Evolutionary conservation across 2,113 vertebrate genomes (phyloP), one percentile per base, ranked within the genome.

Genomic region (Oncorhynchus kisutch): DNA sequence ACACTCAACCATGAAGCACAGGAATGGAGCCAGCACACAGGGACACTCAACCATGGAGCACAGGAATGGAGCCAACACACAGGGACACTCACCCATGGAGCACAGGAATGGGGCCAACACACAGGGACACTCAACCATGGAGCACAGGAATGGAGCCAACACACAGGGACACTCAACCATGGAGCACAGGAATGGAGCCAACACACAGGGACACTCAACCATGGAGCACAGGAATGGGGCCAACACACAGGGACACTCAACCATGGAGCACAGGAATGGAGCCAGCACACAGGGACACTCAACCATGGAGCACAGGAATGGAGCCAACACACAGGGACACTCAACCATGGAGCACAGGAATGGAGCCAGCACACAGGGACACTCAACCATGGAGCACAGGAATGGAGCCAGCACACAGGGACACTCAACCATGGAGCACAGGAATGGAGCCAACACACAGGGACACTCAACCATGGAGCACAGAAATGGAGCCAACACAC

Each of bases 121-220:
- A 64, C 71, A 62, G 29, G n/a, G 22, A 72, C 51, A n/a, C 70
- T 59, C 27, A 59, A 18, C 29, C 27, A 6, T 81, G 74, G 72
- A 81, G 76, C 54, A 24, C 39, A 77, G 82, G 88, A 66, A 72
- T 80, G 67, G 73, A 81, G 71, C 34, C 77, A 75, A 76, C 60
- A 73, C 60, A 64, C 71, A 62, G 29, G n/a, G 22, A 72, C 51
- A n/a, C 70, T 59, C 27, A 59, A 18, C 29, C 27, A 6, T 81
- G 74, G 72, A 81, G 76, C 54, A 24, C 39, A 77, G 82, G 88
- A 66, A 72, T 80, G 67, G 73, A 81, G 71, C 34, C 77, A 75
- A 76, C 60, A 73, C 60, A 64, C 71, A 62, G 29, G n/a, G 22
- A 72, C 51, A n/a, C 70, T 59, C 27, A 59, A 27, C 29, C 27